phyloP scores from a whole-genome alignment of 53 echinoderm and acorn worm species.

The Mesocentrotus franciscanus region DNA sequence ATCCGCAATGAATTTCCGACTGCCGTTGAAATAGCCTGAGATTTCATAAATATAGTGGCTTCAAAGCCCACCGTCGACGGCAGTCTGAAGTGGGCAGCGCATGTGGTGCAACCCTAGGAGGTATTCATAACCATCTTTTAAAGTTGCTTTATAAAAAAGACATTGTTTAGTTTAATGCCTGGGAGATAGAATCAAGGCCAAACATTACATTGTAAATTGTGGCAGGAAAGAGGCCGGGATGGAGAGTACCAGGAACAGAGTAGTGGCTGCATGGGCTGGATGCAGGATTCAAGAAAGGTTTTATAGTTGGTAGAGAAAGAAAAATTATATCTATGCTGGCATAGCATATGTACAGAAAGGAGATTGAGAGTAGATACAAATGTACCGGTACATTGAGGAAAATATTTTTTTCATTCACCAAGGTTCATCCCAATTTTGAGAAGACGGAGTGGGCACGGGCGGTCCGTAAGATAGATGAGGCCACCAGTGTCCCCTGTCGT shows the following conservation, averaged over 20 bases:
- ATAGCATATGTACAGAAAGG: not conserved
- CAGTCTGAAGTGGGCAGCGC: not conserved
- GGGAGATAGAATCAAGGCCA: too few relatives aligned
- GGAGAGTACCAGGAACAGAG: not conserved
- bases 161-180: too few relatives aligned
- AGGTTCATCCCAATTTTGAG: too few relatives aligned
- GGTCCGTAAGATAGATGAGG: too few relatives aligned
- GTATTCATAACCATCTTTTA: not conserved
- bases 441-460: too few relatives aligned
- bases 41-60: not conserved
- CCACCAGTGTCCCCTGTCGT: too few relatives aligned
- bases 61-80: not conserved
- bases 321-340: not conserved
- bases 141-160: too few relatives aligned
- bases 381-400: too few relatives aligned
- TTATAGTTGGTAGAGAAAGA: not conserved
- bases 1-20: too few relatives aligned
- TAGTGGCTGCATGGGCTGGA: not conserved
- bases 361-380: too few relatives aligned
- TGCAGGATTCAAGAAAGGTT: not conserved
- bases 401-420: too few relatives aligned
- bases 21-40: too few relatives aligned
- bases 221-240: conserved; percentile 11
- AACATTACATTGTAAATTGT: not conserved
- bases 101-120: not conserved